Evolutionary conservation across 2,888 invertebrate genomes (phyloP), one percentile per base, ranked within the genome.

Genomic region (Parelbella ahira): DNA sequence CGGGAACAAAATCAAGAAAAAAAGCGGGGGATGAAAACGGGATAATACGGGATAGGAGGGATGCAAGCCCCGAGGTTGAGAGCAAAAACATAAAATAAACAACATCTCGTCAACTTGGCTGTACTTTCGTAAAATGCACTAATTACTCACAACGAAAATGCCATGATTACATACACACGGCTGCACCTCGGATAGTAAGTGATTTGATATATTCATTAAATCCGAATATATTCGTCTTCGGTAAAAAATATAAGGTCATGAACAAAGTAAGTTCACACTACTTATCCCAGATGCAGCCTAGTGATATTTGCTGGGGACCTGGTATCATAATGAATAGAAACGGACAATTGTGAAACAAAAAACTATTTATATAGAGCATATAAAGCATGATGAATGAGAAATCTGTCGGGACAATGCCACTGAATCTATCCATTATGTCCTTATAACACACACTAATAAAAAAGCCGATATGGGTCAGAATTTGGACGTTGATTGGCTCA

Each of bases 101-200:
- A 51, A 48, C n/a, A n/a, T n/a, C 54, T 37, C 49, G 9, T 73
- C 79, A 80, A 84, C 69, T 79, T 83, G 84, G 82, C 78, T 83
- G 83, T 84, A 84, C 82, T 84, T 79, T 63, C 47, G 29, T 23
- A 41, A 12, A 12, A 41, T 41, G 41, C 33, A 41, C 7, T 18
- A 23, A 43, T 39, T 28, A 20, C 24, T n/a, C 28, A 41, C 28
- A 13, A 37, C 23, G 23, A 20, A 42, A 36, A 29, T 33, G 36
- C 34, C 27, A 20, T 33, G 27, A 46, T 28, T 29, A 43, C 9
- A 27, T 8, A 54, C 45, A 51, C 38, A 50, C 18, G 51, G 55
- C 54, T 50, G 42, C 48, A 57, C 50, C 59, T 61, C 57, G 61
- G 56, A 58, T 46, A 46, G 28, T 37, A 5, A 13, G 4, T 8